A percentile compares a stretch with the other conserved stretches of the same genome.
Conservation (phyloP, 2,888 invertebrate genomes). For the Campoplex capitator region DNA sequence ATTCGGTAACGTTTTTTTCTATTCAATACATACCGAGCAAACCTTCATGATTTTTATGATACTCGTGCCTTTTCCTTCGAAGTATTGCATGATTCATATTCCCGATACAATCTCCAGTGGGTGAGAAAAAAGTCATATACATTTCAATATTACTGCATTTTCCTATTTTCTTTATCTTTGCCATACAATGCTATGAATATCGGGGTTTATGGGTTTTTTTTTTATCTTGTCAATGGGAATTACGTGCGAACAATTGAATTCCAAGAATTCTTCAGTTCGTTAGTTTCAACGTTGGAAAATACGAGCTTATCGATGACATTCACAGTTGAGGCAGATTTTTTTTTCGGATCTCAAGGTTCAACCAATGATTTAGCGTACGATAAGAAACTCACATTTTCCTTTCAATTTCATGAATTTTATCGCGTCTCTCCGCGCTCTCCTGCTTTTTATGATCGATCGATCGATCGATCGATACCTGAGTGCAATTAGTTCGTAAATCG, state of each 20-base stretch:
- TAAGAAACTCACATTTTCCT: neutral
- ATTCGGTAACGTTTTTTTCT: neutral
- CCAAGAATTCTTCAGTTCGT: neutral
- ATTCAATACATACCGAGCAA: neutral
- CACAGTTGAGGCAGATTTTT: neutral
- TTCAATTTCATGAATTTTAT: neutral
- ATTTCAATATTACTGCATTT: neutral
- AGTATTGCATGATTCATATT: conserved; percentile 14
- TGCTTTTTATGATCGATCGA: neutral
- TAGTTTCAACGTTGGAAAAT: neutral
- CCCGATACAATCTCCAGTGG: neutral
- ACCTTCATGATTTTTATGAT: neutral
- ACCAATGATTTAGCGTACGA: neutral
- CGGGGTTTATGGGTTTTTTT: conserved; percentile 28
- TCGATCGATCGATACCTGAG: neutral
- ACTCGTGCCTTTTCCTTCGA: conserved; percentile 2
- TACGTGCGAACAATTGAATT: conserved; percentile 8
- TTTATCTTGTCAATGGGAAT: conserved; percentile 23
- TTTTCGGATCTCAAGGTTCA: conserved; percentile 2
- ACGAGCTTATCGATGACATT: neutral
- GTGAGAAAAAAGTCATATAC: conserved; percentile 11
- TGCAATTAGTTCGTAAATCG: neutral
- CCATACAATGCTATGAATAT: conserved; percentile 12
- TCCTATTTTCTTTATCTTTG: neutral
- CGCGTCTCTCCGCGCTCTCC: neutral